A percentile compares a stretch with the other conserved stretches of the same genome.
Evolutionary conservation across 2,797 vertebrate genomes (phyloP).

Genomic region (Smutsia temminckii): DNA sequence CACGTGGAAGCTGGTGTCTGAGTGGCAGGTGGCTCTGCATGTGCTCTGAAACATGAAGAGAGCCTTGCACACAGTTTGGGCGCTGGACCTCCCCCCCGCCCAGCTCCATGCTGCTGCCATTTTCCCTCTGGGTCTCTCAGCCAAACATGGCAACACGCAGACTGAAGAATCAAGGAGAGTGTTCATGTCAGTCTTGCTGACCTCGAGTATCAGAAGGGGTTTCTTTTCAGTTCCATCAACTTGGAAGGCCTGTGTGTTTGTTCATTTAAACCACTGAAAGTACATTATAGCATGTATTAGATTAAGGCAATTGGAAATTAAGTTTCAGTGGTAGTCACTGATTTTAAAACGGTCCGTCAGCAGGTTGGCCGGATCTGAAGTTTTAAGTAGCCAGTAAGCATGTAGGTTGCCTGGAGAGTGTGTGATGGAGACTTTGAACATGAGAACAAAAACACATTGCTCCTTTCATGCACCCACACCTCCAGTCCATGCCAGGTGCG

Average conservation of each 20-base stretch:
- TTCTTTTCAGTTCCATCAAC: background rate
- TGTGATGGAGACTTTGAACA: no score
- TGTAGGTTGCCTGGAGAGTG: background rate
- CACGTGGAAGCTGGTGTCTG: accelerated
- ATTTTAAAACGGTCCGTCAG: background rate
- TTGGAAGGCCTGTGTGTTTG: background rate
- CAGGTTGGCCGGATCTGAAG: background rate
- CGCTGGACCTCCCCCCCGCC: background rate
- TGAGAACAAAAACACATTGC: accelerated
- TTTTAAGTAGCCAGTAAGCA: background rate
- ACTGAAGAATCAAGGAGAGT: background rate
- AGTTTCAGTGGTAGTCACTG: background rate
- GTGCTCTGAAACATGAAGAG: accelerated
- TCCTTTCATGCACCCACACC: accelerated
- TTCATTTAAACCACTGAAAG: background rate
- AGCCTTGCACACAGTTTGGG: accelerated
- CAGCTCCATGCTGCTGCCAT: accelerated
- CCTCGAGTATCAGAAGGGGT: background rate
- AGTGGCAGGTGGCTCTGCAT: background rate
- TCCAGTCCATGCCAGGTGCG: accelerated
- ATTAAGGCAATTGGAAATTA: background rate
- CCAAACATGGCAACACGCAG: accelerated
- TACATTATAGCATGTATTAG: background rate
- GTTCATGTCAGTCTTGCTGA: accelerated
- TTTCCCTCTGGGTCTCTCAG: background rate